These are phyloP conservation scores for Spodoptera litura DNA, from an alignment of 1,140 invertebrate species.

Conservation along the genomic window DNA sequence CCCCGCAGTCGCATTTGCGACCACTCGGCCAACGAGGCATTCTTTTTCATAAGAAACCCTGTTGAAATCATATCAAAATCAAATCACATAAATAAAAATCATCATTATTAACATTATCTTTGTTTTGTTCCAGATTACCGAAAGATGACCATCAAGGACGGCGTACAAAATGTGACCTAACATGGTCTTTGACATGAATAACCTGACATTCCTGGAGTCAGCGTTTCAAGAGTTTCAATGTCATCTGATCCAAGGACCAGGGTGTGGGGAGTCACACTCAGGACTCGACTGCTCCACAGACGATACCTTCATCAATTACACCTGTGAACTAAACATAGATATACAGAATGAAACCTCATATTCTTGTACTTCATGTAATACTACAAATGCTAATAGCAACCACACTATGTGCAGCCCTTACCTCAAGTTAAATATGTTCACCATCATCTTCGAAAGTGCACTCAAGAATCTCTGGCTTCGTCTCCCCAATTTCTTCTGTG, in stretches of 20 bases:
- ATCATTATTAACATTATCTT: neutral
- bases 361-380: constrained; percentile 71
- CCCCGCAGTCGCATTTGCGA: too few species aligned
- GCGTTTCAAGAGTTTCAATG: constrained; percentile 71
- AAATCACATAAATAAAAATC: too few species aligned
- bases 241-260: constrained; percentile 59
- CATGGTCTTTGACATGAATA: constrained; percentile 69
- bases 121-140: constrained; percentile 54
- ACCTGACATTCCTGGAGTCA: constrained; percentile 67
- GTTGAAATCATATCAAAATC: too few species aligned
- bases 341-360: constrained; percentile 83
- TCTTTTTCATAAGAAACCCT: too few species aligned
- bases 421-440: constrained; percentile 79
- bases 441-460: constrained; percentile 75
- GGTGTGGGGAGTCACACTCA: constrained; percentile 60
- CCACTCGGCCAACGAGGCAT: too few species aligned
- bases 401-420: constrained; percentile 69
- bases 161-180: constrained; percentile 69
- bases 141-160: constrained; percentile 40
- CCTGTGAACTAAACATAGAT: constrained; percentile 76
- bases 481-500: constrained; percentile 67
- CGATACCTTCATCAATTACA: constrained; percentile 61
- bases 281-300: constrained; percentile 69
- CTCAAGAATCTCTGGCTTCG: constrained; percentile 79
- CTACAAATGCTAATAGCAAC: constrained; percentile 66